phyloP scores from a whole-genome alignment of 1,140 invertebrate species.

The Drosophila equinoxialis region DNA sequence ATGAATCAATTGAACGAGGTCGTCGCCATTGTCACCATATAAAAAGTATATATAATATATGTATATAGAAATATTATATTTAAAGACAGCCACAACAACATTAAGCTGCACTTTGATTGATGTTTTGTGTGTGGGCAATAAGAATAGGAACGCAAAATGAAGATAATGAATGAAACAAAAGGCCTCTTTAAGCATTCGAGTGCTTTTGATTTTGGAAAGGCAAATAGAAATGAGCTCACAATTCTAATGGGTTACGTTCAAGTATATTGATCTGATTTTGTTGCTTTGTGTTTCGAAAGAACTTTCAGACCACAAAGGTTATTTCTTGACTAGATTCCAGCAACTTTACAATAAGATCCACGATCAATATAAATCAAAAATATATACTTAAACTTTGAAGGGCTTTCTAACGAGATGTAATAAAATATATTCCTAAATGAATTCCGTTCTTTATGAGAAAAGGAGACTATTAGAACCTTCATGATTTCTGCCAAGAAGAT shows the following conservation, averaged over 20 bases:
- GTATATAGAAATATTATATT: background rate
- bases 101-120: conserved; percentile 21
- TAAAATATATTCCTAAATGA: too few relatives aligned
- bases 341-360: too few relatives aligned
- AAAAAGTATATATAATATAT: background rate
- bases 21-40: conserved; percentile 8
- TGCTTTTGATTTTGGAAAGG: conserved; percentile 10
- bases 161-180: conserved; percentile 12
- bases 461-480: too few relatives aligned
- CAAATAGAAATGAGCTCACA: conserved; percentile 53
- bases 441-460: too few relatives aligned
- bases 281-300: too few relatives aligned
- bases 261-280: background rate
- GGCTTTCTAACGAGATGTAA: too few relatives aligned
- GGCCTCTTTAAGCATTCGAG: conserved; percentile 6
- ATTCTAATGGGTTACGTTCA: background rate
- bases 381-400: too few relatives aligned
- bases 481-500: too few relatives aligned
- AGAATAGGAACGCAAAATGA: background rate
- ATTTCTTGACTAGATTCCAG: too few relatives aligned
- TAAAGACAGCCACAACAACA: conserved; percentile 1
- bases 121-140: conserved; percentile 6
- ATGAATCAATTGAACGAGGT: conserved; percentile 14
- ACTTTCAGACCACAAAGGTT: too few relatives aligned
- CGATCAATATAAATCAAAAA: too few relatives aligned